phyloP scores from a whole-genome alignment of 2,888 invertebrate genomes.

The Boloria selene region DNA sequence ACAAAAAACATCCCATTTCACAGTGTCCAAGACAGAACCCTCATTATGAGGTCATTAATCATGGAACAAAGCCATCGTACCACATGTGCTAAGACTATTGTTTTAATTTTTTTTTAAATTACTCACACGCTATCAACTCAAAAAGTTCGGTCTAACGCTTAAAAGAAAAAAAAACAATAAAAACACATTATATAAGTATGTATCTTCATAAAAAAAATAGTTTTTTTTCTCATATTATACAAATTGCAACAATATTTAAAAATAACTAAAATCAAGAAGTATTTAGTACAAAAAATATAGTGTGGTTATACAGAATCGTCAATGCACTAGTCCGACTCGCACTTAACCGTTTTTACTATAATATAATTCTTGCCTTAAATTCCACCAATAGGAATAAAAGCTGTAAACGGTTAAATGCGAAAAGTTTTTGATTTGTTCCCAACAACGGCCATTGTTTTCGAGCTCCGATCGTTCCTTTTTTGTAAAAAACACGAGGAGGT shows the following conservation, averaged over 20 bases:
- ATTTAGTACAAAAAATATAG: too few relatives aligned
- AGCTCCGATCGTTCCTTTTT: constrained; percentile 1
- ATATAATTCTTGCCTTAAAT: constrained; percentile 7
- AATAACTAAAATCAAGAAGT: too few relatives aligned
- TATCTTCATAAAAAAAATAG: too few relatives aligned
- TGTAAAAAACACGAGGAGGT: constrained; percentile 11
- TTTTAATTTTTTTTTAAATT: constrained; percentile 22
- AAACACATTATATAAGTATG: too few relatives aligned
- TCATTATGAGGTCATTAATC: constrained; percentile 40
- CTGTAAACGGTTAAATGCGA: neutral
- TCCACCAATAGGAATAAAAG: constrained; percentile 11
- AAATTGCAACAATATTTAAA: too few relatives aligned
- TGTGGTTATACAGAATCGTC: too few relatives aligned
- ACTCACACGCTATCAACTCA: neutral
- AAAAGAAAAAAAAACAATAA: too few relatives aligned
- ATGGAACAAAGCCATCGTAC: constrained; percentile 30
- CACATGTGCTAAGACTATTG: constrained; percentile 38
- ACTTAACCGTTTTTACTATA: neutral
- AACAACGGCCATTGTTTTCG: constrained; percentile 14
- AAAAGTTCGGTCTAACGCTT: neutral
- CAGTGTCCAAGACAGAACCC: constrained; percentile 21
- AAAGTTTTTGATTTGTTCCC: constrained; percentile 13
- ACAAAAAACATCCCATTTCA: constrained; percentile 14
- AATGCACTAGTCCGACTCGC: too few relatives aligned
- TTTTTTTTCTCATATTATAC: too few relatives aligned